phyloP scores from a whole-genome alignment of 2,113 vertebrate species.

The Spermophilus dauricus region DNA sequence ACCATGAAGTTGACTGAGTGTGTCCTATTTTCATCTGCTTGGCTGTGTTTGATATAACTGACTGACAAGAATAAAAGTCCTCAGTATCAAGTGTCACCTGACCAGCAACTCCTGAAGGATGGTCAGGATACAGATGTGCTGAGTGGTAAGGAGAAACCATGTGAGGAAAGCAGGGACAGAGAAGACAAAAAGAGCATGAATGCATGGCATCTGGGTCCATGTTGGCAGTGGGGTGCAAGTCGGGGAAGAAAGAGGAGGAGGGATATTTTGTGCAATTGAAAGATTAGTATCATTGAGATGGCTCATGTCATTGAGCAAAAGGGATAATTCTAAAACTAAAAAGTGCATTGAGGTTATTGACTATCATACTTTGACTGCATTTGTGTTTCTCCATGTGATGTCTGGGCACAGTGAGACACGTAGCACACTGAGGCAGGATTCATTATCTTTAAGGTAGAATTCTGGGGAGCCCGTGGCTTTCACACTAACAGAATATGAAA shows the following conservation, averaged over 20 bases:
- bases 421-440: not conserved
- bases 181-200: not conserved
- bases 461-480: not conserved
- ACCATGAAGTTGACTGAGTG: conserved; percentile 73
- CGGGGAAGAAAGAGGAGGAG: not conserved
- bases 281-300: not conserved
- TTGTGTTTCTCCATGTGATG: not conserved
- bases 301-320: not conserved
- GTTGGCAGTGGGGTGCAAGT: not conserved
- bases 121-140: not conserved
- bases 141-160: not conserved
- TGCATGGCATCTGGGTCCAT: not conserved
- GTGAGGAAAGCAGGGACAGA: not conserved
- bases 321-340: not conserved
- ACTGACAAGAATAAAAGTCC: conserved; percentile 49
- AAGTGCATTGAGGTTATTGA: not conserved
- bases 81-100: conserved; percentile 14
- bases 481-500: not conserved
- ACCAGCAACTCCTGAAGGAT: not conserved
- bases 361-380: not conserved
- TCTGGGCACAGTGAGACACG: not conserved
- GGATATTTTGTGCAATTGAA: not conserved
- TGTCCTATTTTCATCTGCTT: conserved; percentile 65
- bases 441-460: not conserved
- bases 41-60: conserved; percentile 52